Conservation (phyloP, 2,113 vertebrate species). For the Ictalurus punctatus region DNA sequence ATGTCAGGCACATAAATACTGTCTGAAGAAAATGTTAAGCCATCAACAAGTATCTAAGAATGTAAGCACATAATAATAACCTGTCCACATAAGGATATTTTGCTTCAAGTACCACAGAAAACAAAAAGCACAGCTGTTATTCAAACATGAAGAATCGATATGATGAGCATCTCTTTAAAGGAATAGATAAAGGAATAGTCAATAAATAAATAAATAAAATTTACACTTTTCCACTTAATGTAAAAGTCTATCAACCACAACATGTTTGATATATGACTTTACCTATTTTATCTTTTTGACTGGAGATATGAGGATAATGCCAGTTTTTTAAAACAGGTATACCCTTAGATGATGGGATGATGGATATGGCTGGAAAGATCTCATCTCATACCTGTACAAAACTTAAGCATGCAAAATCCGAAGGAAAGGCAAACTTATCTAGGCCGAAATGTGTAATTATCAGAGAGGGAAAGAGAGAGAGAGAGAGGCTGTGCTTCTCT, state of each 20-base stretch:
- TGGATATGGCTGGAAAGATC: neutral
- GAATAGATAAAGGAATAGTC: neutral
- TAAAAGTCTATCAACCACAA: neutral
- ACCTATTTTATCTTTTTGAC: neutral
- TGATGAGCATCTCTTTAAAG: neutral
- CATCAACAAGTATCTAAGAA: neutral
- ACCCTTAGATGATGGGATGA: neutral
- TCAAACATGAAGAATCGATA: neutral
- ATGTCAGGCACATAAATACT: neutral
- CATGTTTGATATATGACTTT: neutral
- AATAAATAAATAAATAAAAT: neutral
- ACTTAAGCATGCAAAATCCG: neutral
- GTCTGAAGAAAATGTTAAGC: neutral
- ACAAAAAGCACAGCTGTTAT: neutral
- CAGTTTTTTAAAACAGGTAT: neutral
- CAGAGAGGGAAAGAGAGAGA: conserved; percentile 28
- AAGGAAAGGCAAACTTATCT: conserved; percentile 65
- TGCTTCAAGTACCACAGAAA: neutral
- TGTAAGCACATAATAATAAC: neutral
- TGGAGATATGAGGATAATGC: neutral
- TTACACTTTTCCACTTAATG: neutral
- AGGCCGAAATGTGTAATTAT: conserved; percentile 67
- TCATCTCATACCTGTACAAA: neutral
- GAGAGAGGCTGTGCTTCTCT: conserved; percentile 58
- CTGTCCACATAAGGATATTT: neutral